phyloP scores from a whole-genome alignment of 2,888 invertebrate genomes.

The Melipona beecheii region DNA sequence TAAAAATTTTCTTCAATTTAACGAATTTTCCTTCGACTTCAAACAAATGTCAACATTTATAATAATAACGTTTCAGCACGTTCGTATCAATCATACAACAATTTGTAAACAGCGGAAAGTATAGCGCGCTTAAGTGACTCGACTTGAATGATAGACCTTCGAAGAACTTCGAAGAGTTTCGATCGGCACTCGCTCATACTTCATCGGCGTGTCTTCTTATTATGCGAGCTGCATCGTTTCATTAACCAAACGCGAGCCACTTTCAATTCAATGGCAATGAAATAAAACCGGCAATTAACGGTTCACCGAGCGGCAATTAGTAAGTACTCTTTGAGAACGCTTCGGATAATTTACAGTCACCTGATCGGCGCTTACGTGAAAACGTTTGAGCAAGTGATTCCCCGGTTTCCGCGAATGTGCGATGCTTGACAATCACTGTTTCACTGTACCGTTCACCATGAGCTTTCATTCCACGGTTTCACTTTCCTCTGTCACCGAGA shows the following conservation, averaged over 20 bases:
- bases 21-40: neutral
- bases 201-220: slow-evolving; percentile 6
- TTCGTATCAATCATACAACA: neutral
- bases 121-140: neutral
- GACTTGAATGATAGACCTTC: neutral
- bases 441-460: neutral
- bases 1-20: neutral
- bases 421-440: neutral
- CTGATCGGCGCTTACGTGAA: slow-evolving; percentile 34
- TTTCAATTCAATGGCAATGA: neutral
- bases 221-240: slow-evolving; percentile 22
- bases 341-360: slow-evolving; percentile 9
- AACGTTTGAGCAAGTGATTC: slow-evolving; percentile 29
- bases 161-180: neutral
- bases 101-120: neutral
- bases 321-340: neutral
- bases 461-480: neutral
- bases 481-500: neutral
- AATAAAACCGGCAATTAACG: slow-evolving; percentile 22
- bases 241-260: neutral
- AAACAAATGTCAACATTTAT: too few species aligned
- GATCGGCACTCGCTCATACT: neutral
- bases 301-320: slow-evolving; percentile 24
- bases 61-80: slow-evolving; percentile 4
- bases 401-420: neutral